Conservation (phyloP, 2,888 invertebrate genomes). For the Xanthia togata region DNA sequence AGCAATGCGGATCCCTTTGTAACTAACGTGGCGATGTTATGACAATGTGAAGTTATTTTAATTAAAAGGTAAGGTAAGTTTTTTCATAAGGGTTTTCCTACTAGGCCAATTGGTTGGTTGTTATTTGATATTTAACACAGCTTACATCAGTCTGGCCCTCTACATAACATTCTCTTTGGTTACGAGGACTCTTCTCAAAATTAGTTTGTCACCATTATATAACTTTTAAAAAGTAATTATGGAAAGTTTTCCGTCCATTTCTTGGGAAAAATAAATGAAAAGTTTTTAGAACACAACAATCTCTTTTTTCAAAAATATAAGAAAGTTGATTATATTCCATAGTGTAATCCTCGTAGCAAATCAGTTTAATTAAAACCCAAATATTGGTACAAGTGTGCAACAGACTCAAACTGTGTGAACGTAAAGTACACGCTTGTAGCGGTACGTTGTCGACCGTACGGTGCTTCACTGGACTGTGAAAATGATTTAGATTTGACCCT, state of each 20-base stretch:
- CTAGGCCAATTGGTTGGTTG: not conserved
- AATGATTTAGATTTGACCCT: slow-evolving; percentile 91
- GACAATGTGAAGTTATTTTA: slow-evolving; percentile 46
- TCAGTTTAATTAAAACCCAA: slow-evolving; percentile 7
- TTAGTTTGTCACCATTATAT: too few relatives aligned
- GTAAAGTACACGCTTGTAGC: slow-evolving; percentile 39
- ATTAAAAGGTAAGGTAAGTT: not conserved
- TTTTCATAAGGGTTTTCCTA: slow-evolving; percentile 5
- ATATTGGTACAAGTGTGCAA: slow-evolving; percentile 8
- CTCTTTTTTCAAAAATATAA: not conserved
- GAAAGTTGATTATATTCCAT: not conserved
- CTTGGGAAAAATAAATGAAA: slow-evolving; percentile 3
- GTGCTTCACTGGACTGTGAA: slow-evolving; percentile 89
- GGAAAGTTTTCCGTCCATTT: not conserved
- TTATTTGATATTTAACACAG: not conserved
- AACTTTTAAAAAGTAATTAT: slow-evolving; percentile 6
- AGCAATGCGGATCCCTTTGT: slow-evolving; percentile 49
- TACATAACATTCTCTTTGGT: not conserved
- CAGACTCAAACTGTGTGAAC: slow-evolving; percentile 15
- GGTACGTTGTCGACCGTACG: slow-evolving; percentile 73
- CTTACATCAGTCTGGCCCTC: not conserved
- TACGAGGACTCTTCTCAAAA: too few relatives aligned
- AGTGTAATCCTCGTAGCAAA: not conserved
- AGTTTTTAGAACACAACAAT: not conserved
- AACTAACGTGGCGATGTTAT: slow-evolving; percentile 38